Evolutionary conservation across 2,888 invertebrate species (phyloP), one percentile per base, ranked within the genome.

Genomic region (Lycocerus yunnanus): DNA sequence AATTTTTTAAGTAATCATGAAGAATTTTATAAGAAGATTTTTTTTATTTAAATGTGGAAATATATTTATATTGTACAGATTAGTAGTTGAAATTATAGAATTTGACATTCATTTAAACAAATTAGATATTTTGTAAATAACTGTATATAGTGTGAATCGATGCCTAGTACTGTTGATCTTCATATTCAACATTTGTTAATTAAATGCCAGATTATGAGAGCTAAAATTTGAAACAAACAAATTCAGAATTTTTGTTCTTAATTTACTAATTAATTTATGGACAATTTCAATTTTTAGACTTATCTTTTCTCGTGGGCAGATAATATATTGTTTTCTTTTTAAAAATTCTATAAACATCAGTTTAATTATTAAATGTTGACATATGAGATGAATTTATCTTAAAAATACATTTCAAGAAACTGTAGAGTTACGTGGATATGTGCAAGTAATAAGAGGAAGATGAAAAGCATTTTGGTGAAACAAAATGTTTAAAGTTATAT

Each of bases 1-100:
- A 61, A 69, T 61, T 73, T 72, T 73, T 73, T 71, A 43, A 71
- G 66, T 71, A 71, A 58, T 43, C 73, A 70, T 68, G 73, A 72
- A 69, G 68, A 77, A 72, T 78, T 78, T 78, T 78, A 74, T 79
- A 79, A 78, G 70, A 75, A 75, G 20, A 43, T 43, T 68, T 78
- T 78, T 77, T 77, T 78, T 75, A 77, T 77, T 78, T 76, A 76
- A 77, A 75, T 75, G 72, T 72, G 72, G 72, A 76, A 74, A 75
- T 77, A 79, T 80, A 80, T 80, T 80, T 80, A 80, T 80, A 80
- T 73, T 79, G 80, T 80, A 80, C 78, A 80, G 76, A 77, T 71
- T 69, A 73, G 71, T 76, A 69, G 67, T 66, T 66, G 63, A 74
- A 27, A 69, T 70, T 65, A 68, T 75, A 75, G 75, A 75, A 66